Conservation (phyloP, 2,797 vertebrate genomes). For the Paramormyrops hopkinsi region DNA sequence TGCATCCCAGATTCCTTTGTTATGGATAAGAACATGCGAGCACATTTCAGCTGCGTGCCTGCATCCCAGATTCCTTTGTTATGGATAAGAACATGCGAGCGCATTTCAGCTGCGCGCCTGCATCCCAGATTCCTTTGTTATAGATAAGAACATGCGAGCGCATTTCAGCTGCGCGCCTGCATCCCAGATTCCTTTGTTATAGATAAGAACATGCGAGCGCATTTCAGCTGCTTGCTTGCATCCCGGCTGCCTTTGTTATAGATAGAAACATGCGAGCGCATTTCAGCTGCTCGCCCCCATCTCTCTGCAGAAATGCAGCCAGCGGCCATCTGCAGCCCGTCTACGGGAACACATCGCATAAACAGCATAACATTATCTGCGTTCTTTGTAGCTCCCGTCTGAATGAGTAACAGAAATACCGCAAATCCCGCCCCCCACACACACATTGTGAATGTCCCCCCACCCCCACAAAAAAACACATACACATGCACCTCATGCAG, state of each 20-base stretch:
- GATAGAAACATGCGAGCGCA: background rate
- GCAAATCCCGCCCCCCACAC: background rate
- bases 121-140: background rate
- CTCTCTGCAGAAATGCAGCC: conserved; percentile 29
- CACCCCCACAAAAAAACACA: background rate
- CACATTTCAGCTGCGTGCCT: too few relatives aligned
- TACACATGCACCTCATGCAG: background rate
- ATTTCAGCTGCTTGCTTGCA: conserved; percentile 6
- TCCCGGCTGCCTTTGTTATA: conserved; percentile 5
- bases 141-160: background rate
- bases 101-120: background rate
- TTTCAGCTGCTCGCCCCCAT: conserved; percentile 30
- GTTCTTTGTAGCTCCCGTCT: background rate
- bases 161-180: background rate
- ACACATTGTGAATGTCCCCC: background rate
- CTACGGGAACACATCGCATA: conserved; percentile 6
- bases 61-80: too few relatives aligned
- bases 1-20: too few relatives aligned
- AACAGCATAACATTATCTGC: conserved; percentile 25
- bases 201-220: background rate
- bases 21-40: too few relatives aligned
- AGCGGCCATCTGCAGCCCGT: conserved; percentile 26
- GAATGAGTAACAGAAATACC: conserved; percentile 18
- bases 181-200: background rate
- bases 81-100: too few relatives aligned